Percentiles rank a stretch among this genome's conserved stretches.
Evolutionary conservation across 2,113 vertebrate species (phyloP).

Genomic region (Hemicordylus capensis): DNA sequence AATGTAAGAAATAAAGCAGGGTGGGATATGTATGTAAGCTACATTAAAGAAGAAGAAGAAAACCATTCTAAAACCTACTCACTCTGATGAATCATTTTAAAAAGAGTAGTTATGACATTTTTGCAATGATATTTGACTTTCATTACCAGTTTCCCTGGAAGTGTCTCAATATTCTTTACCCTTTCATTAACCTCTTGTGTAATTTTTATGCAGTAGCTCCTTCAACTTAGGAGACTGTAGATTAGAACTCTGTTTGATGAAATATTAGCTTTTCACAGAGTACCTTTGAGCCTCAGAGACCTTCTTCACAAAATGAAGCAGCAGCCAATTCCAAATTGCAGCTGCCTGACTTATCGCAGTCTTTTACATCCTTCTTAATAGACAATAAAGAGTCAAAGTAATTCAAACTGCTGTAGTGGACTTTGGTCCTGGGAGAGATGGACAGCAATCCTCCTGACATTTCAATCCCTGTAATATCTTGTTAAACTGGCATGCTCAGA

Average conservation of each 20-base stretch:
- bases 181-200: background rate
- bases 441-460: background rate
- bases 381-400: constrained; percentile 44
- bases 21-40: background rate
- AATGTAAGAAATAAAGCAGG: background rate
- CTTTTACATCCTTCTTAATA: constrained; percentile 23
- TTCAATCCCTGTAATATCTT: constrained; percentile 26
- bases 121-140: background rate
- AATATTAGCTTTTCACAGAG: background rate
- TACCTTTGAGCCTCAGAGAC: background rate
- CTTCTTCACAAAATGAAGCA: constrained; percentile 22
- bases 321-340: constrained; percentile 10
- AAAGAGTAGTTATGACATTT: background rate
- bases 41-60: background rate
- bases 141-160: background rate
- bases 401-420: constrained; percentile 47
- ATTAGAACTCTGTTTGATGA: background rate
- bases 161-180: background rate
- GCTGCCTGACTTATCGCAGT: background rate
- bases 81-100: accelerated
- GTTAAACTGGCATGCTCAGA: constrained; percentile 23
- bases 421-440: constrained; percentile 41
- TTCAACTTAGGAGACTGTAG: constrained; percentile 20
- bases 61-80: background rate
- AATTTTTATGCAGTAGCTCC: background rate